A percentile compares a stretch with the other conserved stretches of the same genome.
These are phyloP conservation scores for Drosophila prolongata DNA, from an alignment of 2,888 invertebrate species.

Conservation along the genomic window DNA sequence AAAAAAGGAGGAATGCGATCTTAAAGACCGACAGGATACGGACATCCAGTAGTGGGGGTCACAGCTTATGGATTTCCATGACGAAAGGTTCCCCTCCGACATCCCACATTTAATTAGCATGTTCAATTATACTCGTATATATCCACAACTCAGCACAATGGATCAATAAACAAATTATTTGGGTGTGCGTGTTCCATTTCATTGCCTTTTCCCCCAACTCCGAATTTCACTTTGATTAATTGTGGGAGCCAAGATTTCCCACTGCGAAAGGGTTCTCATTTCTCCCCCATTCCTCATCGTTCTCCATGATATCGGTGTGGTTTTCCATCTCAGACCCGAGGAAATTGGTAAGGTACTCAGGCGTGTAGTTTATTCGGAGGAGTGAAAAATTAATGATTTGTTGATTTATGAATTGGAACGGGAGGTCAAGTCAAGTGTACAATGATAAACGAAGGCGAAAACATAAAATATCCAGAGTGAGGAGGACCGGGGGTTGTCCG, in stretches of 20 bases:
- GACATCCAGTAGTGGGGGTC: slow-evolving; percentile 61
- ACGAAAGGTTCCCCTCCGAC: slow-evolving; percentile 34
- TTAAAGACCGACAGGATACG: slow-evolving; percentile 73
- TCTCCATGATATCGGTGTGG: slow-evolving; percentile 28
- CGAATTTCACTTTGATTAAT: slow-evolving; percentile 74
- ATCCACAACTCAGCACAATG: slow-evolving; percentile 57
- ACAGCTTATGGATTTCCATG: slow-evolving; percentile 67
- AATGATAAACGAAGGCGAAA: slow-evolving; percentile 60
- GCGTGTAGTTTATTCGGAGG: slow-evolving; percentile 50
- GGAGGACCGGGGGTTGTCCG: slow-evolving; percentile 3
- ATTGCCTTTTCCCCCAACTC: slow-evolving; percentile 52
- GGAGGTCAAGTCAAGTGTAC: slow-evolving; percentile 81
- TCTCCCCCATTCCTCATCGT: slow-evolving; percentile 7
- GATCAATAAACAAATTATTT: slow-evolving; percentile 74
- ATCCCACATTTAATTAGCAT: slow-evolving; percentile 71
- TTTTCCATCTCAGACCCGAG: slow-evolving; percentile 41
- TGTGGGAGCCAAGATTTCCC: slow-evolving; percentile 82
- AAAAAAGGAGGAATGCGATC: slow-evolving; percentile 41
- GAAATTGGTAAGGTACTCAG: slow-evolving; percentile 23
- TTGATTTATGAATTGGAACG: slow-evolving; percentile 83
- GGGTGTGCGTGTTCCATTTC: slow-evolving; percentile 72
- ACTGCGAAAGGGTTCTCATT: slow-evolving; percentile 59
- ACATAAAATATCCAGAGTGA: slow-evolving; percentile 8
- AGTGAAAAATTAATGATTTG: slow-evolving; percentile 82
- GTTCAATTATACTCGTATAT: slow-evolving; percentile 48